phyloP scores from a whole-genome alignment of 2,888 invertebrate genomes.

The Drosophila paracracens region DNA sequence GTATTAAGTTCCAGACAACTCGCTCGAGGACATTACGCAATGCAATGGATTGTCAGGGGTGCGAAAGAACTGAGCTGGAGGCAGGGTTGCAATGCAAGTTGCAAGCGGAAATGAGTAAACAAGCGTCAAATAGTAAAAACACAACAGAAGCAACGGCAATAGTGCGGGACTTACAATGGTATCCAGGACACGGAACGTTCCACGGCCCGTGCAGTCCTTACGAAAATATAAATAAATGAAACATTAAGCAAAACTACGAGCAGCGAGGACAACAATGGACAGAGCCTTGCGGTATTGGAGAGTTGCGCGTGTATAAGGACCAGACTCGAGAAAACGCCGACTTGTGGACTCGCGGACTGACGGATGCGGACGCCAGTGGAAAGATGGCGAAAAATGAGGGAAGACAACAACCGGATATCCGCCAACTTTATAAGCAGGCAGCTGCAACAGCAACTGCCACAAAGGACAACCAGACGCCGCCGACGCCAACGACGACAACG shows the following conservation, averaged over 20 bases:
- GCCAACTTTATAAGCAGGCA: conserved; percentile 79
- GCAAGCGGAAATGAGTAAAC: conserved; percentile 80
- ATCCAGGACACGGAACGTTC: conserved; percentile 33
- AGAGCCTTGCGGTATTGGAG: conserved; percentile 28
- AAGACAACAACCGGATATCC: conserved; percentile 82
- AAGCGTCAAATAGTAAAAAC: conserved; percentile 81
- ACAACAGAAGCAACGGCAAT: conserved; percentile 32
- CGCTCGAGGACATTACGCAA: conserved; percentile 23
- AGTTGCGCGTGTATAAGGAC: conserved; percentile 52
- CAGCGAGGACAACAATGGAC: conserved; percentile 45
- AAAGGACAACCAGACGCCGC: conserved; percentile 58
- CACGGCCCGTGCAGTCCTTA: conserved; percentile 26
- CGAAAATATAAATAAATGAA: conserved; percentile 76
- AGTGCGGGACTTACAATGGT: conserved; percentile 44
- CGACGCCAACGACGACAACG: conserved; percentile 47
- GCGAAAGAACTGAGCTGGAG: not conserved
- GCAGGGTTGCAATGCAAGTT: conserved; percentile 45
- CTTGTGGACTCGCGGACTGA: conserved; percentile 6
- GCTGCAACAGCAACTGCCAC: conserved; percentile 35
- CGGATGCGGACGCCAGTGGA: conserved; percentile 26
- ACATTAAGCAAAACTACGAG: conserved; percentile 69
- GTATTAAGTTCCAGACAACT: conserved; percentile 25
- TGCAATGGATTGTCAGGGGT: conserved; percentile 3
- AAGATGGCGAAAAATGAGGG: conserved; percentile 78
- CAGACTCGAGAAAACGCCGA: conserved; percentile 10